Evolutionary conservation across 2,113 vertebrate genomes (phyloP), one percentile per base, ranked within the genome.

Genomic region (Leuciscus idus): DNA sequence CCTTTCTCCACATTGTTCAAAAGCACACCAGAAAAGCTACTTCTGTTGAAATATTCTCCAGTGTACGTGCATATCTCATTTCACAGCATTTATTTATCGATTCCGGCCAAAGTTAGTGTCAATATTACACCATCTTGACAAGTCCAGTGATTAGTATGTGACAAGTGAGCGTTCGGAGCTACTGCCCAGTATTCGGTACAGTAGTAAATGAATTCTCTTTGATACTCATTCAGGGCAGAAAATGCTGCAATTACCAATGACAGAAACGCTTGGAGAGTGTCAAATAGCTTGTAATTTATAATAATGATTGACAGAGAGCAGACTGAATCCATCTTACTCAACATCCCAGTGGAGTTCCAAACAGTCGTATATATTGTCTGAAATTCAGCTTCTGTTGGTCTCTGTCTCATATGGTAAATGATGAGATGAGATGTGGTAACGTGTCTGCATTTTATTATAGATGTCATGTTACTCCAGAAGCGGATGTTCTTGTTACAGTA

Each of bases 281-380:
- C 59, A 81, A 81, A 43, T 61, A 81, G 59, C 79, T 81, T 39
- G 39, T 48, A 48, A 64, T 64, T 70, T 70, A 52, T 82, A 70
- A 68, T 82, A 70, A 82, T 82, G 80, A 82, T 82, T 82, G 64
- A 70, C 80, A 82, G 57, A 64, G 57, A 62, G 78, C 33, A 81
- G 78, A 62, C 17, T 50, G 26, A 68, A 26, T 66, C 19, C 11
- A 5, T 82, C 26, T 82, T 33, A 82, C 80, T 52, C 43, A 77
- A 66, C 21, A 61, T 78, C 52, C 23, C 33, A 39, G 11, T 39
- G 33, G 33, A 43, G 23, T 80, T 61, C 55, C 43, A 23, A 61
- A 43, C 30, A 43, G 33, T 12, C 33, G 21, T 43, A 43, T 64
- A 62, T 28, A 74, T n/a, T 64, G 59, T 81, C 23, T 48, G 79